Percentiles rank a stretch among this genome's conserved stretches.
Conservation (phyloP, 2,113 vertebrate species). For the Symphodus melops region DNA sequence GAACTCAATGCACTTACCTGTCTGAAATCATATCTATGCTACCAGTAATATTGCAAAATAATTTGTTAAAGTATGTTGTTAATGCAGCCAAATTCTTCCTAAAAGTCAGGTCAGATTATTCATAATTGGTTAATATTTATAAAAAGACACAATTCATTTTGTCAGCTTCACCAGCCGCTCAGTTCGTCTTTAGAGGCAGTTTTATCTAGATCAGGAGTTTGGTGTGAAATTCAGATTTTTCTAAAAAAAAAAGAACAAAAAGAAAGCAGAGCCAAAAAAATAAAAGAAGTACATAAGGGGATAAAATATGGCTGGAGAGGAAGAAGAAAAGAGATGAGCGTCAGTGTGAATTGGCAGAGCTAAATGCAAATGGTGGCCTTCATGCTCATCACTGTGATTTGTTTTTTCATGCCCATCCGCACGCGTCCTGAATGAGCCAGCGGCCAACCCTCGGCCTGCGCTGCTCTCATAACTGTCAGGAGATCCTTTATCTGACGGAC, state of each 20-base stretch:
- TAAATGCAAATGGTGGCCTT: constrained; percentile 78
- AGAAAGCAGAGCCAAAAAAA: background rate
- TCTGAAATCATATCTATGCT: background rate
- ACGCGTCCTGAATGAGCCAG: constrained; percentile 77
- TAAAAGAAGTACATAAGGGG: constrained; percentile 18
- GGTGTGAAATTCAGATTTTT: constrained; percentile 39
- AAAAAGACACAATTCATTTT: background rate
- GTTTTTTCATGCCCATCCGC: constrained; percentile 79
- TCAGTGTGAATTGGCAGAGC: constrained; percentile 57
- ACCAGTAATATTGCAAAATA: background rate
- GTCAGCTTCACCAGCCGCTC: background rate
- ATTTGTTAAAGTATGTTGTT: background rate
- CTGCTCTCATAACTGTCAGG: constrained; percentile 82
- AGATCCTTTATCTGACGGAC: constrained; percentile 82
- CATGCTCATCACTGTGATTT: constrained; percentile 78
- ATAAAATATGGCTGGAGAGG: constrained; percentile 36
- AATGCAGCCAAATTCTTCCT: background rate
- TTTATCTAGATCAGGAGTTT: constrained; percentile 39
- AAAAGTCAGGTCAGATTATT: background rate
- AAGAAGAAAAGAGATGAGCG: constrained; percentile 51
- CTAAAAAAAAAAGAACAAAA: background rate
- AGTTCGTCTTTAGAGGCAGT: background rate
- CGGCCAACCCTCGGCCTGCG: constrained; percentile 67
- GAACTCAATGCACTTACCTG: background rate
- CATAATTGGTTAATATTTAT: background rate